phyloP scores from a whole-genome alignment of 1,140 invertebrate genomes.

The Zophobas atratus region DNA sequence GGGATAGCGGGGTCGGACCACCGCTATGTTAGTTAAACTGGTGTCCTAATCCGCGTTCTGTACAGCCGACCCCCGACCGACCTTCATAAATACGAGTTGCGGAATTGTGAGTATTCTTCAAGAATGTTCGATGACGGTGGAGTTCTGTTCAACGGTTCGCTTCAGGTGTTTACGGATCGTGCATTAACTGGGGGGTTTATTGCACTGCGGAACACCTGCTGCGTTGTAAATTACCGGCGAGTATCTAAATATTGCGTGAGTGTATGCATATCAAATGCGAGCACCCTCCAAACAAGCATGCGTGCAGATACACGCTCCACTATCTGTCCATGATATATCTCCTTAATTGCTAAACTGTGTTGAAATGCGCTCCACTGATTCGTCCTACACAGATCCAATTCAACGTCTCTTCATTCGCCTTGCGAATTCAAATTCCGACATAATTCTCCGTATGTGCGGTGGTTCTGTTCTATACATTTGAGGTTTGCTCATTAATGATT shows the following conservation, averaged over 20 bases:
- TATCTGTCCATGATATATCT: constrained; percentile 51
- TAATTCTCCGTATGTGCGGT: constrained; percentile 31
- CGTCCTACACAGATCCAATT: constrained; percentile 35
- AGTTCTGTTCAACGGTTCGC: not conserved
- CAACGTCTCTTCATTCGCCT: constrained; percentile 35
- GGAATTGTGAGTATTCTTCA: not conserved
- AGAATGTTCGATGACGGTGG: not conserved
- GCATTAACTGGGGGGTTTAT: constrained; percentile 39
- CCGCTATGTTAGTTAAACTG: constrained; percentile 35
- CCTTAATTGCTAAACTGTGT: constrained; percentile 52
- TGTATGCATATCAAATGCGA: constrained; percentile 55
- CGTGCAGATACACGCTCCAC: constrained; percentile 44
- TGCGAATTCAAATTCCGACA: constrained; percentile 24
- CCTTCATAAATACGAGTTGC: constrained; percentile 15
- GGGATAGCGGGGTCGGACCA: constrained; percentile 23
- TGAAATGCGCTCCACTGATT: constrained; percentile 48
- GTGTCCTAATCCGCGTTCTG: constrained; percentile 22
- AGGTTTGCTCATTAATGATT: constrained; percentile 35
- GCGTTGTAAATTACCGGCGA: constrained; percentile 55
- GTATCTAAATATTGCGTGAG: constrained; percentile 58
- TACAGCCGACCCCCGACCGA: constrained; percentile 24
- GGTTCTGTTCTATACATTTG: constrained; percentile 20
- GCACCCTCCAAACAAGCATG: constrained; percentile 35
- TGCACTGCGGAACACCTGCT: constrained; percentile 54
- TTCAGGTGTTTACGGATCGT: not conserved